These are phyloP conservation scores for Perognathus longimembris DNA, from an alignment of 2,113 vertebrate species.

Conservation along the genomic window DNA sequence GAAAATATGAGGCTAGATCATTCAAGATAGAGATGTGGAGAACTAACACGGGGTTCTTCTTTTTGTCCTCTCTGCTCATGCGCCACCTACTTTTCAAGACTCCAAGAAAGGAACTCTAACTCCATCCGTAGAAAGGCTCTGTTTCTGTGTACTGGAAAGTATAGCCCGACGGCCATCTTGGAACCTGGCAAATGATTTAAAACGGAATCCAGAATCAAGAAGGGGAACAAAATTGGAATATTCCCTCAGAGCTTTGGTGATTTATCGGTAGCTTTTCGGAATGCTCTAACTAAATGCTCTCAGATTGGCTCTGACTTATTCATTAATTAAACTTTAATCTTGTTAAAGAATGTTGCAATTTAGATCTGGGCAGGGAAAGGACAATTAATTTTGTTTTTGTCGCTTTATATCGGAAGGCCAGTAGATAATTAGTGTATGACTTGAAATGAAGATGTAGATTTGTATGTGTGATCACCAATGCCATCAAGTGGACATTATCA, in stretches of 20 bases:
- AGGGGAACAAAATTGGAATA: background rate
- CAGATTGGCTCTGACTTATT: background rate
- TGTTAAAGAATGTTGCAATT: background rate
- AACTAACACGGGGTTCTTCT: background rate
- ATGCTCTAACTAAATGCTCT: background rate
- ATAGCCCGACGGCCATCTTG: background rate
- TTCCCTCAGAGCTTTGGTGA: background rate
- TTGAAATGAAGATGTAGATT: background rate
- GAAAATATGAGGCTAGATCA: background rate
- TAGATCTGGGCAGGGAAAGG: background rate
- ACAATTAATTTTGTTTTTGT: background rate
- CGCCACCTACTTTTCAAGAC: background rate
- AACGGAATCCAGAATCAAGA: background rate
- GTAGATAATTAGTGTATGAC: background rate
- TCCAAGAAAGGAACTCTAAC: background rate
- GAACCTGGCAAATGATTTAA: background rate
- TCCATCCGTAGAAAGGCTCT: background rate
- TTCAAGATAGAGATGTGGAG: background rate
- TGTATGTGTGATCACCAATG: background rate
- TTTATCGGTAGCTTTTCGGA: background rate
- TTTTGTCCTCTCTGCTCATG: background rate
- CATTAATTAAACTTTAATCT: background rate
- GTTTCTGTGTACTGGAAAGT: background rate
- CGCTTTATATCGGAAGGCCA: background rate
- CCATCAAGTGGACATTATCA: background rate